Conservation (phyloP, 2,113 vertebrate genomes). For the Spilogale gracilis region DNA sequence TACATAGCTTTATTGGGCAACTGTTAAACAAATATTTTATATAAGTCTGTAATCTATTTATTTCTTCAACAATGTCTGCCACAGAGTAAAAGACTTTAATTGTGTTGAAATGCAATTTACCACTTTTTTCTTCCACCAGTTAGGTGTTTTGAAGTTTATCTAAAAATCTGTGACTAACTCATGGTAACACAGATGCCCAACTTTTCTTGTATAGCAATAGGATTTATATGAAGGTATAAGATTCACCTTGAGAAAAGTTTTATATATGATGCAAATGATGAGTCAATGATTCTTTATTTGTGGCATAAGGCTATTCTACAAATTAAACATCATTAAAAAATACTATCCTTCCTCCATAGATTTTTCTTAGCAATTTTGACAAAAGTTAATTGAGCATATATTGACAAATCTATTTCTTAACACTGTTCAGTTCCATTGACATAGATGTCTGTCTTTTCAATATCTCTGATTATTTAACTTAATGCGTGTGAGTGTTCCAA, state of each 20-base stretch:
- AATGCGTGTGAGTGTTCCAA: background rate
- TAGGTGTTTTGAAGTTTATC: background rate
- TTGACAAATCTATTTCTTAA: background rate
- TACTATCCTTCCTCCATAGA: too few species aligned
- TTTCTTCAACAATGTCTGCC: background rate
- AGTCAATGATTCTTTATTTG: too few species aligned
- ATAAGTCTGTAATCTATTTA: background rate
- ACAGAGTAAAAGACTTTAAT: background rate
- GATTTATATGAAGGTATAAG: background rate
- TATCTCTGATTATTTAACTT: background rate
- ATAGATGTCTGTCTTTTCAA: background rate
- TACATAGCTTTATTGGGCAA: background rate
- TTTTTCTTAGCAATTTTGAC: too few species aligned
- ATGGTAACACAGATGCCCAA: background rate
- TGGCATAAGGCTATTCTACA: too few species aligned
- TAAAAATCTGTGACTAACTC: background rate
- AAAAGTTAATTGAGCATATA: too few species aligned
- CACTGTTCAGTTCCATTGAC: background rate
- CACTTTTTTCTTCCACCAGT: background rate
- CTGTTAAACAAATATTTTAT: background rate
- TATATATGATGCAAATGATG: too few species aligned
- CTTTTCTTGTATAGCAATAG: background rate
- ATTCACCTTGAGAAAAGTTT: background rate
- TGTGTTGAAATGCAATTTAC: background rate
- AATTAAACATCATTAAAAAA: too few species aligned